phyloP scores from a whole-genome alignment of 1,140 invertebrate genomes.

The Leptinotarsa lineolata region DNA sequence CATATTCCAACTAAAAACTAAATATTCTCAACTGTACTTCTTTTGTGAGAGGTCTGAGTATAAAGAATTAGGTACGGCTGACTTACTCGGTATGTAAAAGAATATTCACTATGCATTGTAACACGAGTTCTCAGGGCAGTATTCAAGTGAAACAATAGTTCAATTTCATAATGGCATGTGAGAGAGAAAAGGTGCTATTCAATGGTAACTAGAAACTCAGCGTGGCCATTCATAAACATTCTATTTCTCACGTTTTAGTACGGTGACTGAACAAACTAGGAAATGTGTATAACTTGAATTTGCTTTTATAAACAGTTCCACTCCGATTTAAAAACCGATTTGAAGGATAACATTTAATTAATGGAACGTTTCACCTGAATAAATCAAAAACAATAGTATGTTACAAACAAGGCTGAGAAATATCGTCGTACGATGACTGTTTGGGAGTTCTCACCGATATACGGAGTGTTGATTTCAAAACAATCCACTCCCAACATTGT shows the following conservation, averaged over 20 bases:
- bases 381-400: too few species aligned
- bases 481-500: too few species aligned
- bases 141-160: background rate
- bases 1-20: too few species aligned
- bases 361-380: too few species aligned
- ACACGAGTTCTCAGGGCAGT: background rate
- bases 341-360: too few species aligned
- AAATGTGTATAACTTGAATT: background rate
- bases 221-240: background rate
- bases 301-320: background rate
- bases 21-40: too few species aligned
- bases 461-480: too few species aligned
- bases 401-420: too few species aligned
- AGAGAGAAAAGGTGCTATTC: background rate
- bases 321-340: too few species aligned
- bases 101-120: background rate
- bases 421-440: too few species aligned
- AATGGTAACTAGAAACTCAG: slow-evolving; percentile 3
- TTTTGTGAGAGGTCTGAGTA: background rate
- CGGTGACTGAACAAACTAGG: slow-evolving; percentile 7
- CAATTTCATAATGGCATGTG: background rate
- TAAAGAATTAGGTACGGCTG: background rate
- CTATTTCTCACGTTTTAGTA: slow-evolving; percentile 2
- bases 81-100: background rate
- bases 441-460: too few species aligned